Evolutionary conservation across 2,113 vertebrate genomes (phyloP).

Genomic region (Zosterops pallidus): DNA sequence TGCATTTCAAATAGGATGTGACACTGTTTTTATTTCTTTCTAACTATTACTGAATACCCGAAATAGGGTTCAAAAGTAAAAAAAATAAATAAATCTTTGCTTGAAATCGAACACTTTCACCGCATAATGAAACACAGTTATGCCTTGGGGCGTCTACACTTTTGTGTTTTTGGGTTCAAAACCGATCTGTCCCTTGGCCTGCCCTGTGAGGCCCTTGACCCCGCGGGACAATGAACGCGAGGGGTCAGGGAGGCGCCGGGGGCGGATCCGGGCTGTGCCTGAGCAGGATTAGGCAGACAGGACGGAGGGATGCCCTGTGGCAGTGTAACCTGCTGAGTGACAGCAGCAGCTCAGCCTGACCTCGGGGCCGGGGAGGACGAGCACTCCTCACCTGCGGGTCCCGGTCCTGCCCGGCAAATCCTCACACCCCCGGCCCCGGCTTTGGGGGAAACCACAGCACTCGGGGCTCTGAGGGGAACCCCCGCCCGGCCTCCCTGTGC

Average conservation of each 20-base stretch:
- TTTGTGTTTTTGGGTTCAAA: neutral
- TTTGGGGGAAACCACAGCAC: neutral
- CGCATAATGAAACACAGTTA: neutral
- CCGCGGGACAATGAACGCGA: neutral
- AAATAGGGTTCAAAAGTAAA: neutral
- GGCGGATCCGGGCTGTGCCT: neutral
- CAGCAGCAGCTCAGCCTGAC: neutral
- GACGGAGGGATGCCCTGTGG: neutral
- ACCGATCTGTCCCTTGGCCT: fast-evolving
- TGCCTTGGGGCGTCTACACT: fast-evolving
- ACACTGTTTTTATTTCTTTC: fast-evolving
- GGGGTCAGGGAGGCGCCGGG: neutral
- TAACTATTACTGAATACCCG: fast-evolving
- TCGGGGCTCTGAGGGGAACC: neutral
- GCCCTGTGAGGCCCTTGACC: neutral
- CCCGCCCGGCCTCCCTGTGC: neutral
- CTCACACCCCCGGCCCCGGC: neutral
- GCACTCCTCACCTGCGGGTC: neutral
- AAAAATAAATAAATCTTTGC: neutral
- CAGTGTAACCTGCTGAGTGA: neutral
- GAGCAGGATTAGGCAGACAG: neutral
- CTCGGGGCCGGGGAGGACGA: neutral
- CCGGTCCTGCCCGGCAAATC: neutral
- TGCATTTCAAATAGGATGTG: neutral
- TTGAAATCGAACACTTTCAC: neutral